Conservation (phyloP, 2,113 vertebrate species). For the Pogonocichla stellata region DNA sequence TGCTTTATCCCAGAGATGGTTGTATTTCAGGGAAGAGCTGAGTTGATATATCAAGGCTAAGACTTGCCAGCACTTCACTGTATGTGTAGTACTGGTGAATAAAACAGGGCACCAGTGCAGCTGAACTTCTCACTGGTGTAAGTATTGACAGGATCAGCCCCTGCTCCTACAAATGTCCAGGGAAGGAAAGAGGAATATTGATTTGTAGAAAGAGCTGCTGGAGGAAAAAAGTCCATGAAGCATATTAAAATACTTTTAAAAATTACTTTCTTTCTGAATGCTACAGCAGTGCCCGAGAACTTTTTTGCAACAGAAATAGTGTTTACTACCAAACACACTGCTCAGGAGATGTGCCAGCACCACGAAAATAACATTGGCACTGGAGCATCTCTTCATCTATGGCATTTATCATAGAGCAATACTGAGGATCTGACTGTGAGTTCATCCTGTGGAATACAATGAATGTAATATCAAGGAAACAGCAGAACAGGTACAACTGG, state of each 20-base stretch:
- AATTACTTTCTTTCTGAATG: neutral
- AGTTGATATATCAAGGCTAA: constrained; percentile 33
- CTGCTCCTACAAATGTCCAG: neutral
- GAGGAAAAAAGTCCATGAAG: neutral
- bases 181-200: neutral
- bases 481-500: constrained; percentile 43
- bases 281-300: neutral
- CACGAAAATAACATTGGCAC: constrained; percentile 44
- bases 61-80: neutral
- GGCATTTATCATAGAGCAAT: constrained; percentile 49
- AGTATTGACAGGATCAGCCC: neutral
- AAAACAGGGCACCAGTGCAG: neutral
- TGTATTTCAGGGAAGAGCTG: constrained; percentile 42
- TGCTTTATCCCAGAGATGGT: neutral
- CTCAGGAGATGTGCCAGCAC: constrained; percentile 33
- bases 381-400: constrained; percentile 51
- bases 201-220: neutral
- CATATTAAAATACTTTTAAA: neutral
- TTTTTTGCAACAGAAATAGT: neutral
- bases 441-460: constrained; percentile 67
- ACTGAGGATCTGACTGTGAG: constrained; percentile 54
- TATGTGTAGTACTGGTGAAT: neutral
- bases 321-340: constrained; percentile 22
- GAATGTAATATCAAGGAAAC: constrained; percentile 38
- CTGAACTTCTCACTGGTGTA: neutral